Evolutionary conservation across 2,888 invertebrate genomes (phyloP), one percentile per base, ranked within the genome.

Genomic region (Polietes domitor): DNA sequence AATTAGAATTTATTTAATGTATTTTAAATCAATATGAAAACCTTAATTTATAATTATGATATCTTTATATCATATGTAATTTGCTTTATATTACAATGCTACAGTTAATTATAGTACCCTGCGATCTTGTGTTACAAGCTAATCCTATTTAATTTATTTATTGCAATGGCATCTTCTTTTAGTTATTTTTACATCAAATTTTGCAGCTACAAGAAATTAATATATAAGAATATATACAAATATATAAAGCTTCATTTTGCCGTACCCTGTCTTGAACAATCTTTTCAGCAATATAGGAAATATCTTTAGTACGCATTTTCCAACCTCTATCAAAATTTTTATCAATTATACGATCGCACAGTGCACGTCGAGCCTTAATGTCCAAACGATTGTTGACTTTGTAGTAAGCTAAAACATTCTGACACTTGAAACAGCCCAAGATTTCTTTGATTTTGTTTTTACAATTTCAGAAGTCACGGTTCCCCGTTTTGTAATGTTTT

Each of bases 261-360:
- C 6, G 12, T 47, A 68, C 68, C 47, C 12, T 47, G 15, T 68
- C 47, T 24, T 68, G 41, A 5, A 68, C 21, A 68, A 68, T 68
- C 21, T 68, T 43, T 47, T 41, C 21, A 2, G 15, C 19, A 47
- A 68, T 68, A 10, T 15, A 24, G 24, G 47, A 26, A 21, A 68
- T 47, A 12, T 68, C 43, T 68, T 43, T 68, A 2, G 24, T 7
- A 6, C 68, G 43, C n/a, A 68, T 41, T 37, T 24, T 21, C 58
- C 43, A 68, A 15, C 68, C 68, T 47, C 19, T 43, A 15, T 68
- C 41, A 68, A 68, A 68, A 6, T 47, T 41, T 68, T 68, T 41
- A 15, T 68, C 68, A 24, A 68, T 68, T 68, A 68, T 68, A 5
- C 43, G 41, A 47, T 68, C 68, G n/a, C 68, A 68, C 26, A 68